Evolutionary conservation across 2,888 invertebrate species (phyloP), one percentile per base, ranked within the genome.

Genomic region (Macaria notata): DNA sequence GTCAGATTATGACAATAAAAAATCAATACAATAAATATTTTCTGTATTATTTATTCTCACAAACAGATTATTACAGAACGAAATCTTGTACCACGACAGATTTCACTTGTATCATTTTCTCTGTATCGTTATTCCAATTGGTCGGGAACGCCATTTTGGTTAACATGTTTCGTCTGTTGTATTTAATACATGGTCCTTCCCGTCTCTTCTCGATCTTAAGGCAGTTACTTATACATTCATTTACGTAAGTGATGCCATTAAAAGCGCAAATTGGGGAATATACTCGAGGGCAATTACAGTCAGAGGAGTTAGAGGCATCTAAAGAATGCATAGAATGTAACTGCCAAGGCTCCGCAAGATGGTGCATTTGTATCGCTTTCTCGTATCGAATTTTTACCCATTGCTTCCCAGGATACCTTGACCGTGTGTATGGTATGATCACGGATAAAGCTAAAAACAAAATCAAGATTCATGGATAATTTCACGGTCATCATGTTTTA

Each of bases 141-240:
- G n/a, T 41, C 9, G 41, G 41, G 9, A 41, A 9, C 9, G n/a
- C n/a, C n/a, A 41, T 8, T 9, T 41, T n/a, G 4, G 41, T n/a
- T 9, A 41, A 9, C 8, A n/a, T 41, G 7, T n/a, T 9, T n/a
- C 41, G 59, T 47, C 73, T 63, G 51, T 79, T 68, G 7, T 75
- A 79, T 0, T 42, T 54, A 0, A 81, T 64, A 54, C 81, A 81
- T 0, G 73, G 72, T 0, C 81, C 81, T 0, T 54, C 30, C 47
- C 73, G 59, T 36, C 67, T 58, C 0, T 64, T 9, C 0, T 43
- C 55, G 7, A 46, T 5, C 1, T 44, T 39, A 4, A 54, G 45
- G 46, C 76, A 77, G 5, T 68, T 64, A 4, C 72, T 43, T 5
- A 49, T 55, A 29, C 78, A 78, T 9, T 59, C 54, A n/a, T 74